Percentiles rank a stretch among this genome's conserved stretches.
These are phyloP conservation scores for Equus quagga DNA, from an alignment of 2,113 vertebrate species.

Conservation along the genomic window DNA sequence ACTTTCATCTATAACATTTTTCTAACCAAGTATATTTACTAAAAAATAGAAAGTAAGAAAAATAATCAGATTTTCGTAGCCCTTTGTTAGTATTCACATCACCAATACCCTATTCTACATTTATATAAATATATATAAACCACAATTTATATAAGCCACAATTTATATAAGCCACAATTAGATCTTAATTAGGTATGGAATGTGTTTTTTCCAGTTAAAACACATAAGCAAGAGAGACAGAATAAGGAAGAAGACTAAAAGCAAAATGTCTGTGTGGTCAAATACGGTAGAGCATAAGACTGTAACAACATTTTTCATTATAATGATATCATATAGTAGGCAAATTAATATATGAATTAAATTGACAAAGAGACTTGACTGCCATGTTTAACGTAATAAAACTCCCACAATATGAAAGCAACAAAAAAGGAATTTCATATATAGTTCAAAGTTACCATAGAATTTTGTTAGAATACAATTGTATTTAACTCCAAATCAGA, in stretches of 20 bases:
- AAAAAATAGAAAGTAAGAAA: neutral
- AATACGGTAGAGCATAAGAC: neutral
- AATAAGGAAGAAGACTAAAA: neutral
- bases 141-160: neutral
- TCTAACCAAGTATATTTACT: neutral
- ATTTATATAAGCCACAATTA: neutral
- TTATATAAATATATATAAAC: neutral
- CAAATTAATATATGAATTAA: conserved; percentile 12
- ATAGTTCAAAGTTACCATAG: neutral
- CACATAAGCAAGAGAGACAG: neutral
- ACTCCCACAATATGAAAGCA: neutral
- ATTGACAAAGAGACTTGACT: neutral
- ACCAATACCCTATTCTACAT: neutral
- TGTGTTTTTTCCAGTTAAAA: conserved; percentile 7
- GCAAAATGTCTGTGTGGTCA: neutral
- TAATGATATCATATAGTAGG: neutral
- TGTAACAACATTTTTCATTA: neutral
- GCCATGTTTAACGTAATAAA: neutral
- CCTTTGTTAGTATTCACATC: neutral
- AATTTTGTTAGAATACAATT: neutral
- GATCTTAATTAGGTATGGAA: conserved; percentile 20
- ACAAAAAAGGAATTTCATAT: neutral
- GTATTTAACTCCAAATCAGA: neutral
- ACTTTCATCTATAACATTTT: conserved; percentile 1
- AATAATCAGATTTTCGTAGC: neutral